Base-by-base conservation (phyloP, 2,888 invertebrate genomes). In the Spodoptera littoralis region DNA sequence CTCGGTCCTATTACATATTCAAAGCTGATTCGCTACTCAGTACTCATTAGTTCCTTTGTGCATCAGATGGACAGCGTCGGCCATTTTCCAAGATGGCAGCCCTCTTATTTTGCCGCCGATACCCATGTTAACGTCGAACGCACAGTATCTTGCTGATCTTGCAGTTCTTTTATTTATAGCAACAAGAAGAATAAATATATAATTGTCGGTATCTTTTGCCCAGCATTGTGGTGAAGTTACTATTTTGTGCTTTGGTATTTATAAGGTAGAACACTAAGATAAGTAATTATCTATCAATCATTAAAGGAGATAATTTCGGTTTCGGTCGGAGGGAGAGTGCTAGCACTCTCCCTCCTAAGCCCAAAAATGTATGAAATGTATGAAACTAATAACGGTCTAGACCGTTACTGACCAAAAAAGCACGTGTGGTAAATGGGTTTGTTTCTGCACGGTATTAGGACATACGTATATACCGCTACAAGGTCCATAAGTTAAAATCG, bases 31-130 rank as follows among this genome's bases (percentile, higher is more conserved):
- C 75, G 65, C 72, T 57, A 66, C 74, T 82, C 81, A 81, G 70
- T 55, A 66, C 74, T 82, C 81, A 81, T 85, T 85, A 81, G 72
- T 85, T 80, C 79, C 79, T 77, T 84, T 83, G 82, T 84, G 76
- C 61, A 67, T 72, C 67, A 60, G 65, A 73, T 65, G 59, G 65
- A 70, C 61, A 60, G 71, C 61, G 60, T 70, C 76, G 70, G 79
- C 78, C 77, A 73, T 83, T 75, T 78, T 79, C 67, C 77, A 82
- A 84, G 77, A 83, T 79, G 79, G 80, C 77, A 54, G 71, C 58
- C 41, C 59, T 70, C 64, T 75, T 71, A 68, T 58, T 74, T 71
- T 47, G 47, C 75, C 66, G 75, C 60, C 77, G 69, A 53, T 70
- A 79, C 65, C 73, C 77, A 74, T 75, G 81, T 77, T 78, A 73